A percentile compares a stretch with the other conserved stretches of the same genome.
Evolutionary conservation across 1,140 invertebrate species (phyloP).

Genomic region (Euwallacea similis): DNA sequence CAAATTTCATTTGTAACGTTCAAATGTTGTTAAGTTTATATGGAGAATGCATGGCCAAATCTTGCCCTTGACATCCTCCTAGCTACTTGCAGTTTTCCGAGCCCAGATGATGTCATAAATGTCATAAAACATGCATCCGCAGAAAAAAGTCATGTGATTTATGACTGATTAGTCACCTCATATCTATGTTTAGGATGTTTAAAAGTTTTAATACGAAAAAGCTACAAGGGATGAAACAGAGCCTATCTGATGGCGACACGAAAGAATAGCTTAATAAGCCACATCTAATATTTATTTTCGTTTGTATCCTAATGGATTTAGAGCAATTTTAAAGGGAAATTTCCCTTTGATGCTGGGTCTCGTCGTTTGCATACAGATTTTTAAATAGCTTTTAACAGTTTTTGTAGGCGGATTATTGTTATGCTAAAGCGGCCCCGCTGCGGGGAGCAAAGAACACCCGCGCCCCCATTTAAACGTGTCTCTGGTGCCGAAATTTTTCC

Average conservation of each 20-base stretch:
- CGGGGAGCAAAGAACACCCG: not conserved
- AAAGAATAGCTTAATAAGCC: constrained; percentile 24
- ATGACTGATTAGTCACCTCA: too few relatives aligned
- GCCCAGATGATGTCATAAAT: too few relatives aligned
- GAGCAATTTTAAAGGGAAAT: constrained; percentile 26
- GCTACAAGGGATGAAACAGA: too few relatives aligned
- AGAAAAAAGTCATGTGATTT: too few relatives aligned
- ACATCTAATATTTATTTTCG: constrained; percentile 29
- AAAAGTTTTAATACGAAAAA: too few relatives aligned
- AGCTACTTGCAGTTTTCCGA: too few relatives aligned
- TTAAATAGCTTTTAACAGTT: constrained; percentile 16
- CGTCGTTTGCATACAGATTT: constrained; percentile 13
- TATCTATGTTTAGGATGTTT: too few relatives aligned
- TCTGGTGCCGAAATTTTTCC: not conserved
- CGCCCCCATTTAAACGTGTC: not conserved
- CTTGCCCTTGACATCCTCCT: too few relatives aligned
- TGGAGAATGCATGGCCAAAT: too few relatives aligned
- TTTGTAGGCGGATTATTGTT: constrained; percentile 15
- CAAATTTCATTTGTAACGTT: too few relatives aligned
- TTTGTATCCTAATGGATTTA: constrained; percentile 30
- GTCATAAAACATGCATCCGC: too few relatives aligned
- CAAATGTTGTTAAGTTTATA: too few relatives aligned
- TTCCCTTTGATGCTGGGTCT: constrained; percentile 12
- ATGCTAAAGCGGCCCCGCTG: constrained; percentile 9
- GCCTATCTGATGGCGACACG: constrained; percentile 11